These are phyloP conservation scores for Agonopterix heracliana DNA, from an alignment of 2,888 invertebrate genomes.

Conservation along the genomic window DNA sequence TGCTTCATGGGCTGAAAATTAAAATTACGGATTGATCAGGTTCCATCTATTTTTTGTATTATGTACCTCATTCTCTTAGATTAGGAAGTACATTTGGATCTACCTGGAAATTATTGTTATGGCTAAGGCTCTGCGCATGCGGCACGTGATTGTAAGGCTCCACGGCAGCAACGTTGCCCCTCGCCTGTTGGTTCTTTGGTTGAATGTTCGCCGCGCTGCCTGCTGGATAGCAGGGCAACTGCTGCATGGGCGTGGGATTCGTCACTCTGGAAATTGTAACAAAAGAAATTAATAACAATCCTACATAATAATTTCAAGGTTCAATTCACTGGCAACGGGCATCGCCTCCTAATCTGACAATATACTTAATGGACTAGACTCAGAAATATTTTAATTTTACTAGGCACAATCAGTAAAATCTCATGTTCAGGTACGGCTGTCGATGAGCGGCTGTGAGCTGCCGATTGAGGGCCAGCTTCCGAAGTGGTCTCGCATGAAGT, in stretches of 20 bases:
- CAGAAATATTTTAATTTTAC: too few species aligned
- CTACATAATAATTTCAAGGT: too few species aligned
- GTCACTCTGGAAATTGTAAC: constrained; percentile 46
- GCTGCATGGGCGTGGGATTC: constrained; percentile 67
- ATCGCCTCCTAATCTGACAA: too few species aligned
- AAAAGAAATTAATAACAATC: not conserved
- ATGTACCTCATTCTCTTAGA: too few species aligned
- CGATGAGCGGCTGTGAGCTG: constrained; percentile 69
- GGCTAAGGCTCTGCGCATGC: constrained; percentile 72
- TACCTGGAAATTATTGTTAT: constrained; percentile 67
- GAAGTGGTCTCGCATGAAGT: constrained; percentile 91
- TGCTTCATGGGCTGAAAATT: constrained; percentile 63
- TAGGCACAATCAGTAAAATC: too few species aligned
- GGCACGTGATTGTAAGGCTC: constrained; percentile 93
- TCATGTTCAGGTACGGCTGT: constrained; percentile 32
- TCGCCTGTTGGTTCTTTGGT: constrained; percentile 74
- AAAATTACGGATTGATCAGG: not conserved
- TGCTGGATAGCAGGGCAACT: constrained; percentile 62
- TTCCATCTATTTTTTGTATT: too few species aligned
- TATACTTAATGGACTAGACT: too few species aligned
- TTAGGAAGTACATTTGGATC: too few species aligned
- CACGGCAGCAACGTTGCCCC: constrained; percentile 90
- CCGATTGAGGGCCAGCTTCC: constrained; percentile 90
- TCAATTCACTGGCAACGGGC: too few species aligned
- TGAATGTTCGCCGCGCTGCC: constrained; percentile 50